Base-by-base conservation (phyloP, 2,888 invertebrate species). In the Trimorus sp. region DNA sequence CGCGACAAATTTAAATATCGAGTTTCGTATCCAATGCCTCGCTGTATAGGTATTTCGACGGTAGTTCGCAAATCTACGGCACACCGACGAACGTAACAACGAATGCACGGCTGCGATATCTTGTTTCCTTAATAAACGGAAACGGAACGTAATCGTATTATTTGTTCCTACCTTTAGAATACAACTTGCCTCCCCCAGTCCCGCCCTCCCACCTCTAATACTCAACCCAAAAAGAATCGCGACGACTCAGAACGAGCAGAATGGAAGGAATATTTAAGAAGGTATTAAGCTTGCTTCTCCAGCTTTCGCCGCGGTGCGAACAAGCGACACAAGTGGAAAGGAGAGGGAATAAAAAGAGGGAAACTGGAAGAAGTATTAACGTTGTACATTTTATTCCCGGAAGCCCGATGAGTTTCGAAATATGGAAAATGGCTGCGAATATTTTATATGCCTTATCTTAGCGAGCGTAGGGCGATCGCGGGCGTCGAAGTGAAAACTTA, bases 41-140 rank as follows among this genome's bases (percentile, higher is more conserved):
- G 82, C 71, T 85, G 87, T 86, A 85, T 84, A 70, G 85, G 84
- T 82, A 84, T 83, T 84, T 84, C 81, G 85, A 86, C 70, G 85
- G 76, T 81, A 86, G 83, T 83, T 85, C 66, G 75, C 75, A 75
- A 62, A 83, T 83, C 81, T 80, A 73, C 49, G 79, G 79, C 78
- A 81, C 85, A 85, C 84, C 84, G 86, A 80, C 81, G 83, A 83
- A 78, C 81, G 85, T 83, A 87, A 86, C 85, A 85, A 84, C 84
- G 79, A 86, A 78, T 79, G 82, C 84, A 73, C 68, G 71, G 40
- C 81, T 69, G 80, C 87, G 86, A 90, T 92, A 91, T 92, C 91
- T 90, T 91, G 89, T 92, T 92, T 91, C 92, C 88, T 90, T 91
- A 91, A 91, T 91, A 91, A 91, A 92, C 91, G 92, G 92, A 92